Evolutionary conservation across 2,797 vertebrate species (phyloP).

Genomic region (Micrastur ruficollis): DNA sequence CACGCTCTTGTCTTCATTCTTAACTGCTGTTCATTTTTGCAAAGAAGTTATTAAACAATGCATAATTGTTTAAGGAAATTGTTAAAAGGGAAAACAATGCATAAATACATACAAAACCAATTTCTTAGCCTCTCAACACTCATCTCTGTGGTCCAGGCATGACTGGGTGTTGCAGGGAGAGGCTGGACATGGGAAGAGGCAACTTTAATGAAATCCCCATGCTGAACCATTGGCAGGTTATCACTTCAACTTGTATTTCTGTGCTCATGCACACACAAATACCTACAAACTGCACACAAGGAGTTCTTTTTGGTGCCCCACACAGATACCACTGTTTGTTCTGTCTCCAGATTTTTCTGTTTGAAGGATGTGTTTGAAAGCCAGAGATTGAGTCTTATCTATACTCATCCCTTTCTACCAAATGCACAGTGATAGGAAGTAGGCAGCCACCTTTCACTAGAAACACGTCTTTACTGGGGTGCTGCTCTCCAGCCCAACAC

Average conservation of each 20-base stretch:
- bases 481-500: not conserved
- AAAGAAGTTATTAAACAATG: not conserved
- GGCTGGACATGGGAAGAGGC: not conserved
- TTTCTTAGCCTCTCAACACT: not conserved
- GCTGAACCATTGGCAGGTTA: not conserved
- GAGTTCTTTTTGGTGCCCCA: not conserved
- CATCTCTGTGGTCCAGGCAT: not conserved
- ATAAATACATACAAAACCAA: not conserved
- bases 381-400: not conserved
- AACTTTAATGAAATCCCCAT: not conserved
- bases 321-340: not conserved
- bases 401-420: not conserved
- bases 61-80: no score
- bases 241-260: not conserved
- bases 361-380: not conserved
- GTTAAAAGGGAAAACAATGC: not conserved
- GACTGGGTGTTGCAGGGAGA: not conserved
- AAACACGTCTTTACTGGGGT: not conserved
- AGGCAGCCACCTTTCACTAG: not conserved
- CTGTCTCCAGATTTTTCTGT: not conserved
- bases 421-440: not conserved
- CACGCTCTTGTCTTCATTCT: not conserved
- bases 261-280: not conserved
- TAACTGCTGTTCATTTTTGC: not conserved
- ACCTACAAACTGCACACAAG: not conserved